Evolutionary conservation across 1,140 invertebrate species (phyloP).

Genomic region (Drosophila elegans): DNA sequence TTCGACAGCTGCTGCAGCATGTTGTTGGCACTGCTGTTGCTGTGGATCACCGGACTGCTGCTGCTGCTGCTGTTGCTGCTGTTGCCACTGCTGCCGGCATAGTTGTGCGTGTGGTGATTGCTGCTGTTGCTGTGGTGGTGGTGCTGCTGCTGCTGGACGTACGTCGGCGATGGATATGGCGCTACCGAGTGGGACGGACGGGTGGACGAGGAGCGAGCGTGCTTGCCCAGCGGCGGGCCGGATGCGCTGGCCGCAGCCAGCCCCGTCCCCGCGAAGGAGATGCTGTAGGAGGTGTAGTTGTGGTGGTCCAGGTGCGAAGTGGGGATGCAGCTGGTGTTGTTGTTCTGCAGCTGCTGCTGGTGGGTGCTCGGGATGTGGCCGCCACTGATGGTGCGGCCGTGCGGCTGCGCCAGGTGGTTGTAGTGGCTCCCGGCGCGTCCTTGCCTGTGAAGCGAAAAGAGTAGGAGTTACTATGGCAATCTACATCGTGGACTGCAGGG

Average conservation of each 20-base stretch:
- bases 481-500: too few species aligned
- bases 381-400: constrained; percentile 49
- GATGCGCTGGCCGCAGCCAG: constrained; percentile 31
- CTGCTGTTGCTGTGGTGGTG: constrained; percentile 48
- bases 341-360: constrained; percentile 75
- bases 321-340: constrained; percentile 80
- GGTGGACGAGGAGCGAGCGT: constrained; percentile 90
- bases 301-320: constrained; percentile 82
- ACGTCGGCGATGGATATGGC: constrained; percentile 85
- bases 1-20: constrained; percentile 80
- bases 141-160: constrained; percentile 76
- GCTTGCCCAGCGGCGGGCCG: constrained; percentile 87
- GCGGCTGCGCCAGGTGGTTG: constrained; percentile 54
- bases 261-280: constrained; percentile 74
- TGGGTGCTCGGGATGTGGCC: constrained; percentile 67
- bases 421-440: constrained; percentile 79
- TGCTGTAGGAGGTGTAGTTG: constrained; percentile 74
- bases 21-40: constrained; percentile 81
- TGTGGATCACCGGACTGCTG: constrained; percentile 72
- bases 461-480: not conserved
- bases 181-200: constrained; percentile 85
- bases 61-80: constrained; percentile 49
- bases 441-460: constrained; percentile 84
- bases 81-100: constrained; percentile 50
- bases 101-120: constrained; percentile 60